phyloP scores from a whole-genome alignment of 2,797 vertebrate genomes.

The Schizopygopsis malacanthus region DNA sequence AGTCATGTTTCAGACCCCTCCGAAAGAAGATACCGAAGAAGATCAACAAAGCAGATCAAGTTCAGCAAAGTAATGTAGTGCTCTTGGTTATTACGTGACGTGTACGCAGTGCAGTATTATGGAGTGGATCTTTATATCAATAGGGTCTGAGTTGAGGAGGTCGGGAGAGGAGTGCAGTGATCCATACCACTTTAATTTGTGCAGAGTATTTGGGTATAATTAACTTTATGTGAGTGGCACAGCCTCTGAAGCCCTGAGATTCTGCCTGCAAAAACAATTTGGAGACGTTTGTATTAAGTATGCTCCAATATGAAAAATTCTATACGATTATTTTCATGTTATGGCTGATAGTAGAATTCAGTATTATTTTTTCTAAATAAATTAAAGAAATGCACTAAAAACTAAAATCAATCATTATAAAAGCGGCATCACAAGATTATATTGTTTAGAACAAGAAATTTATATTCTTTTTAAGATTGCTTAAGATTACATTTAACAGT shows the following conservation, averaged over 20 bases:
- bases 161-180: slow-evolving; percentile 27
- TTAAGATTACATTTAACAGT: neutral
- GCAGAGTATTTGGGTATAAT: slow-evolving; percentile 55
- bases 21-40: neutral
- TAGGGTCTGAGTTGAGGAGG: slow-evolving; percentile 24
- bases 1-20: neutral
- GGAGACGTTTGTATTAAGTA: neutral
- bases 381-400: neutral
- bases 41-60: neutral
- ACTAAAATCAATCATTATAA: neutral
- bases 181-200: slow-evolving; percentile 51
- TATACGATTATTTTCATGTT: neutral
- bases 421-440: neutral
- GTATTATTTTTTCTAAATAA: slow-evolving; percentile 1
- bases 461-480: no score
- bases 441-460: neutral
- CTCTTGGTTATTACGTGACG: neutral
- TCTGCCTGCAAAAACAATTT: slow-evolving; percentile 40
- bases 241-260: slow-evolving; percentile 43
- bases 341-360: neutral
- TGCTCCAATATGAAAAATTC: neutral
- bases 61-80: neutral
- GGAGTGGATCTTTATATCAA: slow-evolving; percentile 33
- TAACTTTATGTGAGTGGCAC: slow-evolving; percentile 55
- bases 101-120: neutral